phyloP scores from a whole-genome alignment of 92 coral and sea anemone species.

The Pocillopora meandrina region DNA sequence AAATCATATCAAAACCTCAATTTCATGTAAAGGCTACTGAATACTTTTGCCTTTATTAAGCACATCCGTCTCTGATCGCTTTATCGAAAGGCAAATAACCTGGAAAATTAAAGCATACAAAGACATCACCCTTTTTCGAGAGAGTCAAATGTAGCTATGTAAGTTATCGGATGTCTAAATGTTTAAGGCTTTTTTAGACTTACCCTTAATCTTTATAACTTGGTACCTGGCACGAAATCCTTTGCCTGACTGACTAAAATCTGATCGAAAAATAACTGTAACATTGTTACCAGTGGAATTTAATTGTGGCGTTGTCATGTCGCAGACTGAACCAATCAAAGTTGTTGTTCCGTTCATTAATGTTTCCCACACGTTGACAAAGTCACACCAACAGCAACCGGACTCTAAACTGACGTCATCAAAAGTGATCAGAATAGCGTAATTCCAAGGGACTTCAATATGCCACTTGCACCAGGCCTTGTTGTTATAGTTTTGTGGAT shows the following conservation, averaged over 20 bases:
- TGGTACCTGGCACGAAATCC: slow-evolving; percentile 54
- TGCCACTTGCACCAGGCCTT: slow-evolving; percentile 54
- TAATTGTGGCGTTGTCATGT: neutral
- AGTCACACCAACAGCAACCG: slow-evolving; percentile 34
- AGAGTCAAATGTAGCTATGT: no score
- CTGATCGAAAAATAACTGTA: slow-evolving; percentile 41
- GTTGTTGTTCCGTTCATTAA: slow-evolving; percentile 5
- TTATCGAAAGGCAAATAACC: no score
- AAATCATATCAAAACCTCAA: no score
- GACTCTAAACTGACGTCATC: slow-evolving; percentile 25
- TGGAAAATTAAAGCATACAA: no score
- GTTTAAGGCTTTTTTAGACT: neutral
- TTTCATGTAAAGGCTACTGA: no score
- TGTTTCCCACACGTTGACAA: slow-evolving; percentile 41
- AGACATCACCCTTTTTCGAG: no score
- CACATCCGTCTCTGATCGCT: no score
- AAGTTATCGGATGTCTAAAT: no score
- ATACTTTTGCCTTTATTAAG: no score
- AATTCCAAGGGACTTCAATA: slow-evolving; percentile 53
- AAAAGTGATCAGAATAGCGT: slow-evolving; percentile 41
- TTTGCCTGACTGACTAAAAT: neutral
- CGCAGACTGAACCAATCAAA: slow-evolving; percentile 20
- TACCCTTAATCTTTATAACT: slow-evolving; percentile 31
- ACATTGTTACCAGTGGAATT: slow-evolving; percentile 33
- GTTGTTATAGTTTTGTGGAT: slow-evolving; percentile 51